These are phyloP conservation scores for Etia nguti DNA, from an alignment of 2,113 vertebrate species.

Conservation along the genomic window DNA sequence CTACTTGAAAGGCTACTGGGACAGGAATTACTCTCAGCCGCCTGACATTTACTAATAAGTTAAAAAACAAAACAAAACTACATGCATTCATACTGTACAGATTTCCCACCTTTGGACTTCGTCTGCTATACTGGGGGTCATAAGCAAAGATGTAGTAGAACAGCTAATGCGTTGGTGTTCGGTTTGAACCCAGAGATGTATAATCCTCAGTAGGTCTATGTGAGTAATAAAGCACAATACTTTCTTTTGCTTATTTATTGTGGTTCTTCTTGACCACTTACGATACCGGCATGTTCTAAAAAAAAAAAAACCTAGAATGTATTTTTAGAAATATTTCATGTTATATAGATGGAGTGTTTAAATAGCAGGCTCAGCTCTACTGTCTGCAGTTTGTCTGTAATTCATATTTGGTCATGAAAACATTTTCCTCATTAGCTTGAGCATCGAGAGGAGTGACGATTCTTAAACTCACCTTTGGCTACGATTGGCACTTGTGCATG, in stretches of 20 bases:
- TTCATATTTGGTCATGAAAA: background rate
- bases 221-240: conserved; percentile 53
- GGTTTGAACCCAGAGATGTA: background rate
- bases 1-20: conserved; percentile 93
- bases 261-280: background rate
- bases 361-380: conserved; percentile 1
- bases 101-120: conserved; percentile 1
- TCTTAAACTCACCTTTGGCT: background rate
- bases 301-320: conserved; percentile 19
- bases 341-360: conserved; percentile 33
- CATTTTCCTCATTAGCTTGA: background rate
- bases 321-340: conserved; percentile 11
- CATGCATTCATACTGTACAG: background rate
- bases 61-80: background rate
- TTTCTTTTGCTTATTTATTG: conserved; percentile 6
- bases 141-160: background rate
- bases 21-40: conserved; percentile 87
- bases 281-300: conserved; percentile 13
- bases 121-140: background rate
- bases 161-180: background rate
- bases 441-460: background rate
- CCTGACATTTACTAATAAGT: conserved; percentile 91
- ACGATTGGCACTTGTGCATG: background rate
- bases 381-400: background rate
- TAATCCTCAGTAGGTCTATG: background rate